phyloP scores from a whole-genome alignment of 2,888 invertebrate genomes.

The Chymomyza caudatula region DNA sequence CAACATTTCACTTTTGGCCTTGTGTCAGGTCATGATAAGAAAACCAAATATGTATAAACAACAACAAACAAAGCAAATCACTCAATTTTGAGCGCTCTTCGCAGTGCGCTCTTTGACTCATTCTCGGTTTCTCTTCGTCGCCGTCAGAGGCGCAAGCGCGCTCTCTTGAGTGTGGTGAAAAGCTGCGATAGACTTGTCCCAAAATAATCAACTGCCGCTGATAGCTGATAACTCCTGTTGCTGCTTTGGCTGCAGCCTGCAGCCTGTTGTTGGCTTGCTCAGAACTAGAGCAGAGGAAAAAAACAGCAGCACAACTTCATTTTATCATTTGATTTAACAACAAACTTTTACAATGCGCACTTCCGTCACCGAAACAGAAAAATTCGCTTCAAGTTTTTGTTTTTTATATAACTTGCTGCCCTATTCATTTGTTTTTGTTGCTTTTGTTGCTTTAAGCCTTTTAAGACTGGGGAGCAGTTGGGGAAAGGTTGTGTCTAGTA shows the following conservation, averaged over 20 bases:
- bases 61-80: constrained; percentile 16
- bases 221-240: constrained; percentile 22
- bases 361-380: constrained; percentile 55
- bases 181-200: constrained; percentile 50
- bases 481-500: not conserved
- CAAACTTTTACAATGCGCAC: constrained; percentile 62
- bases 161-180: constrained; percentile 38
- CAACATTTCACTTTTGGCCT: constrained; percentile 9
- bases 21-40: constrained; percentile 29
- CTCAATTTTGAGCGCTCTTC: constrained; percentile 10
- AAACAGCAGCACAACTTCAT: constrained; percentile 48
- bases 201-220: constrained; percentile 11
- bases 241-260: constrained; percentile 9
- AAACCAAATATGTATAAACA: constrained; percentile 1
- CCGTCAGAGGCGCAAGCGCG: not conserved
- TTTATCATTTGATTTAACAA: constrained; percentile 70
- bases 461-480: not conserved
- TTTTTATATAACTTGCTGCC: constrained; percentile 8
- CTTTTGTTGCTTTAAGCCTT: constrained; percentile 3
- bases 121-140: too few species aligned
- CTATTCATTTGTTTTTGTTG: constrained; percentile 13
- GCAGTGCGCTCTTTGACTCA: not conserved
- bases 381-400: constrained; percentile 20
- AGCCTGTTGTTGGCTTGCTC: constrained; percentile 15
- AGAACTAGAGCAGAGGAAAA: constrained; percentile 5